Conservation (phyloP, 2,888 invertebrate genomes). For the Allacma fusca region DNA sequence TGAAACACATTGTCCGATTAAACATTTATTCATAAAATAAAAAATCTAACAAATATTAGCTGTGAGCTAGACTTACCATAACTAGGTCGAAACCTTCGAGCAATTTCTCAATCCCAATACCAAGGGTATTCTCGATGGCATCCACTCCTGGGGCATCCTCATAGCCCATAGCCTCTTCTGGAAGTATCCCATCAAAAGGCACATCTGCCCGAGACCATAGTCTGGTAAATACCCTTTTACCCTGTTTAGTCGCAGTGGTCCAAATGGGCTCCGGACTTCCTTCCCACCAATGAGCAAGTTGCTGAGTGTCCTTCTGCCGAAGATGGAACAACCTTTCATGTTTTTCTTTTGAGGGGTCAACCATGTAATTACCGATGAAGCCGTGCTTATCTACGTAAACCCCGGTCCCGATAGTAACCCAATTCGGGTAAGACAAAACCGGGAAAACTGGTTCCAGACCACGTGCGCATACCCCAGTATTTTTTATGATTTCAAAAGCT, state of each 20-base stretch:
- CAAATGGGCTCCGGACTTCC: conserved; percentile 48
- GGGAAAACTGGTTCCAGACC: conserved; percentile 27
- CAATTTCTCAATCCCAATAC: conserved; percentile 47
- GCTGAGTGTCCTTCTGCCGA: not conserved
- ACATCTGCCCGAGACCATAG: conserved; percentile 56
- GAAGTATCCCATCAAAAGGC: conserved; percentile 49
- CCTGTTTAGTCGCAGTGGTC: conserved; percentile 17
- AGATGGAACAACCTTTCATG: not conserved
- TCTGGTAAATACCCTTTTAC: conserved; percentile 17
- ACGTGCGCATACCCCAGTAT: conserved; percentile 1
- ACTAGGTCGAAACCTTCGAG: conserved; percentile 49
- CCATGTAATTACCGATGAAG: conserved; percentile 63
- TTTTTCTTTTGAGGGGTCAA: conserved; percentile 50
- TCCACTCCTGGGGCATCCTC: conserved; percentile 27
- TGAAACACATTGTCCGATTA: too few relatives aligned
- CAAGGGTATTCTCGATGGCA: conserved; percentile 52
- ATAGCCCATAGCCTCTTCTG: conserved; percentile 38
- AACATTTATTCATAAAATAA: not conserved
- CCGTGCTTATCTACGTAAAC: conserved; percentile 63
- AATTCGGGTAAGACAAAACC: conserved; percentile 34
- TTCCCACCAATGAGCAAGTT: conserved; percentile 35
- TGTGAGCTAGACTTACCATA: conserved; percentile 51
- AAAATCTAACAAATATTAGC: not conserved
- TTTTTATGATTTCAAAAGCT: not conserved
- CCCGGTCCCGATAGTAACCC: conserved; percentile 49